Base-by-base conservation (phyloP, 2,888 invertebrate genomes). In the Pyrrhia umbra region DNA sequence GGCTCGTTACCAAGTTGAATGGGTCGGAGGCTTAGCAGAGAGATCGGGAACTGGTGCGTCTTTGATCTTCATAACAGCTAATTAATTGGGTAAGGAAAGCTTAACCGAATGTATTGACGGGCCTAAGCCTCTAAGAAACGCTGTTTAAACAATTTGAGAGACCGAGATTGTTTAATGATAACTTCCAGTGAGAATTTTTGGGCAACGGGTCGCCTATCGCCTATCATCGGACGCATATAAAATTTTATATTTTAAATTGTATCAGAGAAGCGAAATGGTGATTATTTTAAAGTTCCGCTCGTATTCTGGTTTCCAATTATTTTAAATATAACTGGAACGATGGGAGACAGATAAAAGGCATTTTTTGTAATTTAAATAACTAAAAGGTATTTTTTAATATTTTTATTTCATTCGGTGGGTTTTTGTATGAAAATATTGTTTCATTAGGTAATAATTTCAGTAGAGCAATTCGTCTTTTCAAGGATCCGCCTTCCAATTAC, bases 51-150 rank as follows among this genome's bases (percentile, higher is more conserved):
- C 89, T 86, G 84, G 79, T 82, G 84, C 80, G 81, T 84, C 92
- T 93, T 93, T 92, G 92, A 93, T 94, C 92, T 90, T 90, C 86
- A 90, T 88, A 89, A 90, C 88, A 87, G 89, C 90, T 92, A 91
- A 92, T 92, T 92, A 92, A 93, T 92, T 90, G 88, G 87, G 88
- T 86, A 83, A 88, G 85, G 87, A 88, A 89, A 88, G 87, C 89
- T 92, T 90, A 90, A 86, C 85, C 76, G 83, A 85, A 84, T 85
- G 84, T 89, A 91, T 90, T 89, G 92, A 90, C 86, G 86, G 86
- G 79, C 71, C 75, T 69, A 75, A 80, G 77, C 77, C 75, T 72
- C 75, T 62, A 74, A 73, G 73, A 68, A 76, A 61, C 74, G 67
- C 67, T 74, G 73, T 72, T 80, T 79, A 82, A 84, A 84, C 78